These are phyloP conservation scores for Taenaris catops DNA, from an alignment of 2,888 invertebrate genomes.

Conservation along the genomic window DNA sequence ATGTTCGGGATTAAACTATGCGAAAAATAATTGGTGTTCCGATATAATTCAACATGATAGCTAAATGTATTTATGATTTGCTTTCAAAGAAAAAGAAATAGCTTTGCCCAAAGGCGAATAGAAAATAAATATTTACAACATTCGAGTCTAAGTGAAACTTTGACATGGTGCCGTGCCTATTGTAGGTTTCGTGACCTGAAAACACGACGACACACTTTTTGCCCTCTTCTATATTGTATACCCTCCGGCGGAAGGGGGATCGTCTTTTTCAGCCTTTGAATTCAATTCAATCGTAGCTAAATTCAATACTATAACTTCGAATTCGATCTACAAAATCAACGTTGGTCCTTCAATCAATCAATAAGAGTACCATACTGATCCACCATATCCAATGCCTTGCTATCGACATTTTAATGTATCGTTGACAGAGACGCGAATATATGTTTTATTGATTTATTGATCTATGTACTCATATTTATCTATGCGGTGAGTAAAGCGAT, in stretches of 20 bases:
- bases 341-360: too few relatives aligned
- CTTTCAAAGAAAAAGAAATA: constrained; percentile 3
- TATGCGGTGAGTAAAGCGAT: neutral
- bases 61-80: neutral
- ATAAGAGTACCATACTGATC: too few relatives aligned
- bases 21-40: too few relatives aligned
- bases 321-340: too few relatives aligned
- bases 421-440: too few relatives aligned
- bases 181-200: constrained; percentile 46
- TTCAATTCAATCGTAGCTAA: neutral
- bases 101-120: neutral
- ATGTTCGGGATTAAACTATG: too few relatives aligned
- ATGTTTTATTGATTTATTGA: too few relatives aligned
- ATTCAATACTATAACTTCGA: too few relatives aligned
- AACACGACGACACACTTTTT: constrained; percentile 44
- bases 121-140: constrained; percentile 1
- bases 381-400: too few relatives aligned
- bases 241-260: constrained; percentile 3
- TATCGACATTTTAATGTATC: too few relatives aligned
- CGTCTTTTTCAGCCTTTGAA: constrained; percentile 6
- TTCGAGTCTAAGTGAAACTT: constrained; percentile 5
- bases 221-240: constrained; percentile 30
- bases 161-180: constrained; percentile 15
- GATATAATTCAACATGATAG: too few relatives aligned
- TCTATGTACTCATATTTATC: too few relatives aligned